Conservation (phyloP, 2,797 vertebrate species). For the Xenopus petersii region DNA sequence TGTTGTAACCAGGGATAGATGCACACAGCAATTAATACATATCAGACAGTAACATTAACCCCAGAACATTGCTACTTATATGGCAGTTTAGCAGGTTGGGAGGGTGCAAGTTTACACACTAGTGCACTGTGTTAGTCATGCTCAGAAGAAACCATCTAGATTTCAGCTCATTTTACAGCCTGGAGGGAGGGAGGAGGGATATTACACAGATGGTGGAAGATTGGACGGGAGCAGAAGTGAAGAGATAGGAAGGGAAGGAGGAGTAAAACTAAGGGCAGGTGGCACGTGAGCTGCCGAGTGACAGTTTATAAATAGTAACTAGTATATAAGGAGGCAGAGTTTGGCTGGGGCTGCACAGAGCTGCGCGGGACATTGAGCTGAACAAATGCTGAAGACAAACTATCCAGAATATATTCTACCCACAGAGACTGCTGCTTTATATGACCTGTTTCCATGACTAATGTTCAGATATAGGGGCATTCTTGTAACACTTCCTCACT, state of each 20-base stretch:
- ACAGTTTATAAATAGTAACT: constrained; percentile 57
- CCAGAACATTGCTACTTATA: too few species aligned
- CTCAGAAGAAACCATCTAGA: background rate
- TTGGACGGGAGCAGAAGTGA: background rate
- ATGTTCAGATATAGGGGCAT: too few species aligned
- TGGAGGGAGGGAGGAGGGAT: background rate
- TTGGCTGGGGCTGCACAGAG: constrained; percentile 49
- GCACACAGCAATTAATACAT: too few species aligned
- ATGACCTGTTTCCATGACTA: too few species aligned
- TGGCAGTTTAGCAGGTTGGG: background rate
- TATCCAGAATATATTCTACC: too few species aligned
- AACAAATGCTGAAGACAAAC: background rate
- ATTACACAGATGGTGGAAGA: constrained; percentile 34
- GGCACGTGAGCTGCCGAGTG: constrained; percentile 38
- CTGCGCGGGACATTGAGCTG: constrained; percentile 27
- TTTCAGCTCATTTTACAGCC: background rate
- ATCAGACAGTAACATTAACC: too few species aligned
- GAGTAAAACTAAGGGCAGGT: constrained; percentile 21
- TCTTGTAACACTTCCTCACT: too few species aligned
- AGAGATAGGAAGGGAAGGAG: constrained; percentile 4
- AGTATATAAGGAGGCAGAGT: constrained; percentile 60
- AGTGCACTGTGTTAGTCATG: background rate
- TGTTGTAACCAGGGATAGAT: too few species aligned
- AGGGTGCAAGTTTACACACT: background rate
- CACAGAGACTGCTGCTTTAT: too few species aligned